These are phyloP conservation scores for Pararge aegeria DNA, from an alignment of 1,140 invertebrate genomes.

Conservation along the genomic window DNA sequence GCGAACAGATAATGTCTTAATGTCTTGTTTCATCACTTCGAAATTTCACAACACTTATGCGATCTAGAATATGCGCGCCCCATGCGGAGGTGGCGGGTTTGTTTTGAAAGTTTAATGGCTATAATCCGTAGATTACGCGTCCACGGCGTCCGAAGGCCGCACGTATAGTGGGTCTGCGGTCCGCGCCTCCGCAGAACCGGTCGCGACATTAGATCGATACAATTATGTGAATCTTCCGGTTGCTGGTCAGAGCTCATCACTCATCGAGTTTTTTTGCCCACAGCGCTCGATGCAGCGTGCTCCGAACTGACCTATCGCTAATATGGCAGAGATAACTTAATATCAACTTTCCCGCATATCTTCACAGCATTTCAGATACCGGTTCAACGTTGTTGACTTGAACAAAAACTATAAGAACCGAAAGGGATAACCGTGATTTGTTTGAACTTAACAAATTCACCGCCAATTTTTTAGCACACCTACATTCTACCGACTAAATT, in stretches of 20 bases:
- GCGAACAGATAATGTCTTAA: not conserved
- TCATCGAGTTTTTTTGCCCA: not conserved
- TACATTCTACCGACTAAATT: too few species aligned
- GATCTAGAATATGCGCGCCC: not conserved
- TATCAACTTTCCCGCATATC: too few species aligned
- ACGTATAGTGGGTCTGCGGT: not conserved
- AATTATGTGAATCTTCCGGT: slow-evolving; percentile 4
- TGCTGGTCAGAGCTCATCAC: not conserved
- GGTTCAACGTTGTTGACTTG: too few species aligned
- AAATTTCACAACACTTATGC: not conserved
- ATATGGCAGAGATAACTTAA: too few species aligned
- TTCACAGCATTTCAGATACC: too few species aligned
- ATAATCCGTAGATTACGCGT: not conserved
- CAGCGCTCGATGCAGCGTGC: not conserved
- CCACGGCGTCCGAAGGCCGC: slow-evolving; percentile 2
- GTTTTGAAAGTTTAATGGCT: not conserved
- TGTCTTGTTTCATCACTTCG: not conserved
- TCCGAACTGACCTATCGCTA: not conserved
- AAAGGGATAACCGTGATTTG: too few species aligned
- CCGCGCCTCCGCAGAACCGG: not conserved
- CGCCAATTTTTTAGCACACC: too few species aligned
- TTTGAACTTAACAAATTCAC: too few species aligned
- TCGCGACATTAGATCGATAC: slow-evolving; percentile 12
- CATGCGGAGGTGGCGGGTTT: not conserved
- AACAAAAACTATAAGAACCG: too few species aligned